phyloP scores from a whole-genome alignment of 2,113 vertebrate species.

The Scolopax mira region DNA sequence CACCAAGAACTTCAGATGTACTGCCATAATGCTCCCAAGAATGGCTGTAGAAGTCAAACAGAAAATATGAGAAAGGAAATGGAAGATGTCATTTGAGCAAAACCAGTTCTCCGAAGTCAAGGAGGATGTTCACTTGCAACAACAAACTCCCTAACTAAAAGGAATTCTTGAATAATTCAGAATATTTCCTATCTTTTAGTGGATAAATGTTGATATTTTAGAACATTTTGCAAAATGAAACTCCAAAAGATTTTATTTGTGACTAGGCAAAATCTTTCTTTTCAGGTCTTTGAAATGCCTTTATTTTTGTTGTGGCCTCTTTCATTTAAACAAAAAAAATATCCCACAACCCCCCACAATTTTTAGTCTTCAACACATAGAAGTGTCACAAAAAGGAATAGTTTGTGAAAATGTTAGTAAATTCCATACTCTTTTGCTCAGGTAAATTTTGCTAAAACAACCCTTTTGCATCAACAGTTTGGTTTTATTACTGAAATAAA shows the following conservation, averaged over 20 bases:
- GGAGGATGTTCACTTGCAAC: neutral
- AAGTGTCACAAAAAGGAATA: neutral
- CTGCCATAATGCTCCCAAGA: neutral
- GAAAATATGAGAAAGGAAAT: neutral
- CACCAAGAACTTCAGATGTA: neutral
- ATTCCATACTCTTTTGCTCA: neutral
- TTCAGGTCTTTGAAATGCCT: neutral
- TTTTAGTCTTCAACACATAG: neutral
- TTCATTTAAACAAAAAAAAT: neutral
- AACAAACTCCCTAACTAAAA: neutral
- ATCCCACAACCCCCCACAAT: fast-evolving
- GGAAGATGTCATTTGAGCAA: neutral
- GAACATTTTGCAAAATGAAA: neutral
- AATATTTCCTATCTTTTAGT: neutral
- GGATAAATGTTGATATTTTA: neutral
- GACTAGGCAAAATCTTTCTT: neutral
- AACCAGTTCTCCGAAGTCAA: neutral
- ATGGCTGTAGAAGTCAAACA: neutral
- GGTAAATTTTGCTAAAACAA: neutral
- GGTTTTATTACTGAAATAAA: neutral
- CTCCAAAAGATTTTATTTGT: neutral
- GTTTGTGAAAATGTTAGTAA: neutral
- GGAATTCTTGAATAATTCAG: neutral
- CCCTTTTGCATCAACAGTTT: neutral
- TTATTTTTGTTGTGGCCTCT: neutral